Evolutionary conservation across 2,888 invertebrate species (phyloP).

Genomic region (Acutogordius australiensis): DNA sequence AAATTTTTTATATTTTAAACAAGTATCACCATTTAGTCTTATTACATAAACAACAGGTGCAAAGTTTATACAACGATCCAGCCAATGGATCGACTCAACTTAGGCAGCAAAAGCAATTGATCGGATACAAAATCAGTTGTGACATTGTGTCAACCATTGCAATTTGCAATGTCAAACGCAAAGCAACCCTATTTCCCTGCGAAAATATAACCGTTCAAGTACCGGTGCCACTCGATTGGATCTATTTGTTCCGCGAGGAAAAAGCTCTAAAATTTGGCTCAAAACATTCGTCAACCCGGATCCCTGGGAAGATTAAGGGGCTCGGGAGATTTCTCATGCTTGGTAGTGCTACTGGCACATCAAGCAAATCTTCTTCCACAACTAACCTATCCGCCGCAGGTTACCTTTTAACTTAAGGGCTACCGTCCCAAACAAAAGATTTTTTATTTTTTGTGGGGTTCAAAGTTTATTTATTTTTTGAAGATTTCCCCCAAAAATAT

Average conservation of each 20-base stretch:
- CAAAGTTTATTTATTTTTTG: too few species aligned
- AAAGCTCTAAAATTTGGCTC: conserved; percentile 87
- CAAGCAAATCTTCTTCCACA: neutral
- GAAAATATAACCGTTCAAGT: conserved; percentile 25
- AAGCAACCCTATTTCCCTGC: conserved; percentile 40
- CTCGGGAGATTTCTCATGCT: conserved; percentile 17
- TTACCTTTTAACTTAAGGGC: too few species aligned
- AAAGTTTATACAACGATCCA: too few species aligned
- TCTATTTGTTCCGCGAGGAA: conserved; percentile 54
- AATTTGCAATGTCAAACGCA: conserved; percentile 67
- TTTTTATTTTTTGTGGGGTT: too few species aligned
- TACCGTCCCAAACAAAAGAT: too few species aligned
- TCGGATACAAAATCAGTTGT: conserved; percentile 71
- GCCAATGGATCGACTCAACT: conserved; percentile 15
- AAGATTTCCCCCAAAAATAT: too few species aligned
- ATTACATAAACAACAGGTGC: too few species aligned
- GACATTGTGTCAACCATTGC: conserved; percentile 27
- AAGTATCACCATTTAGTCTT: too few species aligned
- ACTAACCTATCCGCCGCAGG: neutral
- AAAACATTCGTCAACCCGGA: conserved; percentile 51
- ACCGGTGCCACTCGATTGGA: conserved; percentile 97
- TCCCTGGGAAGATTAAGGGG: conserved; percentile 31
- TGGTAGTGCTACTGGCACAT: neutral
- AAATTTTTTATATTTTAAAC: too few species aligned
- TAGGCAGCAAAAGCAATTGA: conserved; percentile 52